Base-by-base conservation (phyloP, 1,140 invertebrate genomes). In the Nymphalis io region DNA sequence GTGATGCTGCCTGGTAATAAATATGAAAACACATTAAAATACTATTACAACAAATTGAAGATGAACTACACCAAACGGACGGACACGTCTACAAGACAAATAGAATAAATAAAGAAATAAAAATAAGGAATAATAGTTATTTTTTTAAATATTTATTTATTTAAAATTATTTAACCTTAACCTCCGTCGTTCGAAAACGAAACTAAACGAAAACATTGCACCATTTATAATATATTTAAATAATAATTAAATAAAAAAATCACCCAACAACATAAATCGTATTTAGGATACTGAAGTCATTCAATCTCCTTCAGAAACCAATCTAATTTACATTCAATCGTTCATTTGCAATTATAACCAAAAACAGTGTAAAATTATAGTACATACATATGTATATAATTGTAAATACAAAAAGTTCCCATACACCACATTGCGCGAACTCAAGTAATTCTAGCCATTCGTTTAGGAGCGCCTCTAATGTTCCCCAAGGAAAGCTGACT, bases 381-480 rank as follows among this genome's bases (percentile, higher is more conserved):
- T 61, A 48, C 48, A 42, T 15, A 20, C 48, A 42, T 8, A 8
- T 0, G 5, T 5, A 60, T 42, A 48, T 21, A 61, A 44, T 44
- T 60, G 40, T 44, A 16, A 60, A 23, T 48, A 61, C 27, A 61
- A 33, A 57, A 57, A 57, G 21, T 15, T 1, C 59, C 72, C 71
- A 75, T 77, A 80, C 66, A 59, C 71, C 62, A 64, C 71, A 75
- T 70, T 64, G 72, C 64, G 60, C 59, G 48, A 67, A 63, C 53
- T 67, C 48, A 51, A 79, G 80, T 62, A 64, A 79, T 80, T 74
- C 79, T 77, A 82, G 76, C 75, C 69, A 80, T 81, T 72, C 78
- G 69, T 77, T 84, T 80, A 81, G 78, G 46, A 51, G 46, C 46
- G 46, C 46, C 46, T 51, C 82, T 85, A 84, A 85, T 83, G 76